Conservation (phyloP, 1,140 invertebrate species). For the Eriosoma lanigerum region DNA sequence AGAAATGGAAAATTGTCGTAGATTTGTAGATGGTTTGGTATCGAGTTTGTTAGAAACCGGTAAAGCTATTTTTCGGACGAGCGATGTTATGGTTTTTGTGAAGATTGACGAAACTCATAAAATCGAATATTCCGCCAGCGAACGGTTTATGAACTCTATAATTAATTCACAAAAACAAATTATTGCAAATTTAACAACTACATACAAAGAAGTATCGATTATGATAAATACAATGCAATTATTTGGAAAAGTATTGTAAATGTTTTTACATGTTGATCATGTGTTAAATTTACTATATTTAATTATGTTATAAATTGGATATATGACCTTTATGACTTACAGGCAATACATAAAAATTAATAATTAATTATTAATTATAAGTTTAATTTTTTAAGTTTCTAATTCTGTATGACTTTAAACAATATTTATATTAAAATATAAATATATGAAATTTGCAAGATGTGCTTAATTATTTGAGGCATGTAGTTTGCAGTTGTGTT, state of each 20-base stretch:
- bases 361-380: too few relatives aligned
- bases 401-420: too few relatives aligned
- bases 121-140: background rate
- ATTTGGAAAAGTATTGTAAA: background rate
- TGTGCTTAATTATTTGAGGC: too few relatives aligned
- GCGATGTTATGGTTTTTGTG: background rate
- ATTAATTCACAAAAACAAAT: constrained; percentile 30
- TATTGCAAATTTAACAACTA: background rate
- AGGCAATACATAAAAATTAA: too few relatives aligned
- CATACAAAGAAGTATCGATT: constrained; percentile 7
- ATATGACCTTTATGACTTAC: too few relatives aligned
- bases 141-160: constrained; percentile 8
- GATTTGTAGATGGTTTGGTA: background rate
- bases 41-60: background rate
- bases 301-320: too few relatives aligned
- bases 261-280: too few relatives aligned
- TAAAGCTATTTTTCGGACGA: background rate
- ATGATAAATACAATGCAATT: constrained; percentile 32
- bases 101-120: background rate
- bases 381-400: too few relatives aligned
- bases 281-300: too few relatives aligned
- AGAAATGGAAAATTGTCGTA: background rate
- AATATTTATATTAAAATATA: too few relatives aligned
- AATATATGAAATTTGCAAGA: too few relatives aligned
- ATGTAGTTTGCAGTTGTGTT: too few relatives aligned